Percentiles rank a stretch among this genome's conserved stretches.
These are phyloP conservation scores for Drosophila punjabiensis DNA, from an alignment of 1,140 invertebrate genomes.

Conservation along the genomic window DNA sequence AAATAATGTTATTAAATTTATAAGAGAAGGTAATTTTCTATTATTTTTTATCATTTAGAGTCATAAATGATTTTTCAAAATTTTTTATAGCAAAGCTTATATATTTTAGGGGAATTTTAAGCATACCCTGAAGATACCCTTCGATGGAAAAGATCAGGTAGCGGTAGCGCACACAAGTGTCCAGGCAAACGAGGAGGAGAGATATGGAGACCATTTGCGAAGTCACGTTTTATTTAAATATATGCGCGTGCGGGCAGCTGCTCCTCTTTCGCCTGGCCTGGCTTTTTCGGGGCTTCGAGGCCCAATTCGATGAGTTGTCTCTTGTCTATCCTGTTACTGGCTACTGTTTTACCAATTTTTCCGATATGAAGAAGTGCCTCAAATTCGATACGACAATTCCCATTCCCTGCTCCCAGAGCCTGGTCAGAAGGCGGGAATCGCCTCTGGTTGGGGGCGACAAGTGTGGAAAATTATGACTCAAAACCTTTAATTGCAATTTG, in stretches of 20 bases:
- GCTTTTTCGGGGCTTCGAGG: constrained; percentile 13
- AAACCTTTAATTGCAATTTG: constrained; percentile 61
- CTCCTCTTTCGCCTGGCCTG: constrained; percentile 33
- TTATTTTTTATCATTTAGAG: too few species aligned
- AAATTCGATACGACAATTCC: constrained; percentile 21
- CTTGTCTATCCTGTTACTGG: constrained; percentile 41
- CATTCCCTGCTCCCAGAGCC: neutral
- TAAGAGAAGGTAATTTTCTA: neutral
- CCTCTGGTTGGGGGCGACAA: constrained; percentile 56
- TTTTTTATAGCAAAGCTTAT: neutral
- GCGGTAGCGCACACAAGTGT: constrained; percentile 80
- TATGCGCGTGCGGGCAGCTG: constrained; percentile 82
- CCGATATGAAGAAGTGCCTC: constrained; percentile 49
- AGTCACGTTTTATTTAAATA: constrained; percentile 85
- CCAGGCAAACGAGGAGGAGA: constrained; percentile 65
- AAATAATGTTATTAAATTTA: neutral
- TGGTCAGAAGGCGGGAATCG: neutral
- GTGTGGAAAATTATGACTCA: constrained; percentile 68
- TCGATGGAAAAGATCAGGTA: constrained; percentile 64
- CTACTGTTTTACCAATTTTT: constrained; percentile 52
- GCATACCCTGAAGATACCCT: constrained; percentile 13
- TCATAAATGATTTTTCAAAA: neutral
- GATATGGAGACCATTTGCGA: constrained; percentile 80
- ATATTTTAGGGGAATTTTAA: neutral
- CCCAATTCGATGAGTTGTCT: constrained; percentile 60